These are phyloP conservation scores for Heliothis subflexa DNA, from an alignment of 1,140 invertebrate species.

Conservation along the genomic window DNA sequence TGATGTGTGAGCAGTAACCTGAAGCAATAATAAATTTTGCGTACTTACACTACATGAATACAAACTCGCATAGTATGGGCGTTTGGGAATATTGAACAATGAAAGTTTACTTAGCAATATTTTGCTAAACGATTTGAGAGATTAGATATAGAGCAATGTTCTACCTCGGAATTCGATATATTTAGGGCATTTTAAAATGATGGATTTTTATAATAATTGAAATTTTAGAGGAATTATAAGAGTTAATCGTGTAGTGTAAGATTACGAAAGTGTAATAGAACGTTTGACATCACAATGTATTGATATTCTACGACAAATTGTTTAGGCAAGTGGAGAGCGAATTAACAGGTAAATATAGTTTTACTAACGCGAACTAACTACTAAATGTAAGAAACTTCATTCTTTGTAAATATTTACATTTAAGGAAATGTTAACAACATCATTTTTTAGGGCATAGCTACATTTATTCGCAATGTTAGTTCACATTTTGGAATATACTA, in stretches of 20 bases:
- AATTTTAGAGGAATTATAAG: slow-evolving; percentile 37
- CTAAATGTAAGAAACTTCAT: slow-evolving; percentile 44
- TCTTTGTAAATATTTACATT: slow-evolving; percentile 52
- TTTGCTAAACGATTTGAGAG: slow-evolving; percentile 36
- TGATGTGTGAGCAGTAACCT: slow-evolving; percentile 28
- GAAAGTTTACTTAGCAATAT: slow-evolving; percentile 29
- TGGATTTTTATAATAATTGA: slow-evolving; percentile 46
- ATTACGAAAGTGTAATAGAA: slow-evolving; percentile 22
- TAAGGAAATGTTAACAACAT: slow-evolving; percentile 46
- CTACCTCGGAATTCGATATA: slow-evolving; percentile 43
- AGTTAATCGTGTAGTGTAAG: slow-evolving; percentile 45
- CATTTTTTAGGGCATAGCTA: slow-evolving; percentile 42
- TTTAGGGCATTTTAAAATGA: slow-evolving; percentile 36
- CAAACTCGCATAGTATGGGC: slow-evolving; percentile 7
- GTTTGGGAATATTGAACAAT: slow-evolving; percentile 8
- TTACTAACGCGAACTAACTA: slow-evolving; percentile 54
- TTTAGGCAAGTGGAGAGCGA: slow-evolving; percentile 31
- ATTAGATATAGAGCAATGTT: slow-evolving; percentile 41
- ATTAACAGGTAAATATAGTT: slow-evolving; percentile 51
- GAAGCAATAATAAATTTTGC: slow-evolving; percentile 48
- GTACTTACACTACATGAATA: slow-evolving; percentile 44
- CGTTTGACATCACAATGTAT: slow-evolving; percentile 45
- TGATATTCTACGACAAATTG: slow-evolving; percentile 20
- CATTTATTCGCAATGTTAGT: slow-evolving; percentile 43
- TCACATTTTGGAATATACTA: slow-evolving; percentile 27